These are phyloP conservation scores for Diachasmimorpha longicaudata DNA, from an alignment of 1,140 invertebrate genomes.

Conservation along the genomic window DNA sequence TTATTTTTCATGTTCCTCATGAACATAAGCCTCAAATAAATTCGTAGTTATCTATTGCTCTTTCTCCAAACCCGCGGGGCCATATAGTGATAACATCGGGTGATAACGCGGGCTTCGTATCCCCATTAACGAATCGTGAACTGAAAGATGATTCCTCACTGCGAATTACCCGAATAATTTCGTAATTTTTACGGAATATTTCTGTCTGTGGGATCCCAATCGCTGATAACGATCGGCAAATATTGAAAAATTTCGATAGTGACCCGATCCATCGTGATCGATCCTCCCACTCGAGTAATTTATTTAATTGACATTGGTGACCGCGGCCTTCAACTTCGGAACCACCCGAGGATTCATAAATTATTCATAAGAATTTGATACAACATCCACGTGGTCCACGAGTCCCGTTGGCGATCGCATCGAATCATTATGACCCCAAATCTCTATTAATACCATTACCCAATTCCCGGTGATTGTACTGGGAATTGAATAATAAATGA, in stretches of 20 bases:
- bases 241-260: neutral
- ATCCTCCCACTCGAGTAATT: neutral
- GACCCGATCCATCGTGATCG: neutral
- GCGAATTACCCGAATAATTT: too few species aligned
- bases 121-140: too few species aligned
- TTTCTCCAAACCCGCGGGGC: too few species aligned
- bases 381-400: neutral
- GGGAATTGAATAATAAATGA: neutral
- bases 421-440: neutral
- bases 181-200: too few species aligned
- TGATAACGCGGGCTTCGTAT: too few species aligned
- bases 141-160: too few species aligned
- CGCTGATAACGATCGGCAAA: neutral
- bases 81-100: too few species aligned
- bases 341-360: neutral
- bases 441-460: neutral
- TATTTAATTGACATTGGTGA: conserved; percentile 19
- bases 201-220: too few species aligned
- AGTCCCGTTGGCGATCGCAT: neutral
- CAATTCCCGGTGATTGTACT: neutral
- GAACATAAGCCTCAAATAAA: too few species aligned
- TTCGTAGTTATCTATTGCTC: too few species aligned
- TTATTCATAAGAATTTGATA: conserved; percentile 11
- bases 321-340: neutral
- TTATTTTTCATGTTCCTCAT: too few species aligned